These are phyloP conservation scores for Andrena praecox DNA, from an alignment of 2,888 invertebrate genomes.

Conservation along the genomic window DNA sequence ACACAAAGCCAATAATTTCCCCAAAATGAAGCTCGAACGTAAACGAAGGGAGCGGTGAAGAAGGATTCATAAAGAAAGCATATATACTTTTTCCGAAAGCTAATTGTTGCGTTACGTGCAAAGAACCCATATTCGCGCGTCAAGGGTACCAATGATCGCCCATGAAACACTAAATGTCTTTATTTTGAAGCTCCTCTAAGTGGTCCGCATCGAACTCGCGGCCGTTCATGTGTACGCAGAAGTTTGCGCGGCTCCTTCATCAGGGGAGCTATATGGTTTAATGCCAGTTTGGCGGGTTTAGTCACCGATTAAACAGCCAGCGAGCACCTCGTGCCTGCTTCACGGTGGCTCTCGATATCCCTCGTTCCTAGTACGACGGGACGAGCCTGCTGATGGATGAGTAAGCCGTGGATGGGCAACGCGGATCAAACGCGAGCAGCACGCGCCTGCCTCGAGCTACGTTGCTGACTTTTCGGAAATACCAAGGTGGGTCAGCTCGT, in stretches of 20 bases:
- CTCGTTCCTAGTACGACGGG: constrained; percentile 66
- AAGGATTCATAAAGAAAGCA: constrained; percentile 3
- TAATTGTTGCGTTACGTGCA: constrained; percentile 15
- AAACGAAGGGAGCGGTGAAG: background rate
- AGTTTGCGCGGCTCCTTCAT: constrained; percentile 43
- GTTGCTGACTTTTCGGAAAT: constrained; percentile 68
- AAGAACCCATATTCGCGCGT: constrained; percentile 16
- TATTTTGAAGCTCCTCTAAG: constrained; percentile 3
- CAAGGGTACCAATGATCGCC: constrained; percentile 48
- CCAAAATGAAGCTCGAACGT: background rate
- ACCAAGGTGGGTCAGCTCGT: constrained; percentile 45
- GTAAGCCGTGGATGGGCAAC: constrained; percentile 43
- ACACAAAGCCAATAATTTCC: constrained; percentile 13
- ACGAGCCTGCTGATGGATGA: constrained; percentile 54
- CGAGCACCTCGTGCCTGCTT: constrained; percentile 46
- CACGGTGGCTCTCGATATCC: constrained; percentile 44
- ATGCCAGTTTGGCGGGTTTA: constrained; percentile 65
- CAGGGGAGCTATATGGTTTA: constrained; percentile 43
- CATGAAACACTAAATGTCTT: constrained; percentile 46
- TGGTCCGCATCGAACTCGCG: background rate
- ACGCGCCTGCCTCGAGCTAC: constrained; percentile 45
- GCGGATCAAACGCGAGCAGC: constrained; percentile 14
- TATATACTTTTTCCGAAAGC: background rate
- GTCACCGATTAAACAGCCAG: constrained; percentile 67
- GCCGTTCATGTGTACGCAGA: constrained; percentile 25